phyloP scores from a whole-genome alignment of 2,797 vertebrate genomes.

The Bovichtus variegatus region DNA sequence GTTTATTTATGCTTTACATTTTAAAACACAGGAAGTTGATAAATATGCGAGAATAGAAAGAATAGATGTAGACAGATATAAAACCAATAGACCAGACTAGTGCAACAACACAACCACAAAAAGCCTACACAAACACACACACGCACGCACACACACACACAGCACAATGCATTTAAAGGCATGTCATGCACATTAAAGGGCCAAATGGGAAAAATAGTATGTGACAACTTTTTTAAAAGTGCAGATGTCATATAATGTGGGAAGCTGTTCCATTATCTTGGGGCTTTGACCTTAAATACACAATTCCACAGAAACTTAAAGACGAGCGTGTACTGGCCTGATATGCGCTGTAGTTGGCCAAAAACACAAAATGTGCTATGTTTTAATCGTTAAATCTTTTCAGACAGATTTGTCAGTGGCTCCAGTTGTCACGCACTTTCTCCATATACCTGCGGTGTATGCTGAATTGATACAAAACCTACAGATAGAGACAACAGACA shows the following conservation, averaged over 20 bases:
- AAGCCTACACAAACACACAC: not conserved
- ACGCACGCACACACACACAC: constrained; percentile 6
- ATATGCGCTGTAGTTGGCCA: not conserved
- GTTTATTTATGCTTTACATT: not conserved
- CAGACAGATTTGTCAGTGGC: not conserved
- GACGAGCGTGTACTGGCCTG: not conserved
- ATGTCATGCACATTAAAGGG: not conserved
- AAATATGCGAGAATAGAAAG: not conserved
- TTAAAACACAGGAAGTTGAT: not conserved
- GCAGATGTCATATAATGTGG: constrained; percentile 22
- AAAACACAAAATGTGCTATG: not conserved
- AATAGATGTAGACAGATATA: not conserved
- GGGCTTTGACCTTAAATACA: constrained; percentile 10
- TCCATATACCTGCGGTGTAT: not conserved
- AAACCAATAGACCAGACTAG: not conserved
- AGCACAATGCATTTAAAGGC: not conserved
- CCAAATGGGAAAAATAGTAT: not conserved
- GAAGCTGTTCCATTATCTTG: constrained; percentile 6
- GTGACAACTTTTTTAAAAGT: constrained; percentile 11
- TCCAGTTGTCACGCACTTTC: not conserved
- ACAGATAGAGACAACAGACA: not conserved
- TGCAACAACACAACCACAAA: not conserved
- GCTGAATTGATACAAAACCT: not conserved
- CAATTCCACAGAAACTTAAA: not conserved
- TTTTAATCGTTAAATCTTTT: constrained; percentile 4